These are phyloP conservation scores for Charadrius vociferus DNA, from an alignment of 2,113 vertebrate species.

Conservation along the genomic window DNA sequence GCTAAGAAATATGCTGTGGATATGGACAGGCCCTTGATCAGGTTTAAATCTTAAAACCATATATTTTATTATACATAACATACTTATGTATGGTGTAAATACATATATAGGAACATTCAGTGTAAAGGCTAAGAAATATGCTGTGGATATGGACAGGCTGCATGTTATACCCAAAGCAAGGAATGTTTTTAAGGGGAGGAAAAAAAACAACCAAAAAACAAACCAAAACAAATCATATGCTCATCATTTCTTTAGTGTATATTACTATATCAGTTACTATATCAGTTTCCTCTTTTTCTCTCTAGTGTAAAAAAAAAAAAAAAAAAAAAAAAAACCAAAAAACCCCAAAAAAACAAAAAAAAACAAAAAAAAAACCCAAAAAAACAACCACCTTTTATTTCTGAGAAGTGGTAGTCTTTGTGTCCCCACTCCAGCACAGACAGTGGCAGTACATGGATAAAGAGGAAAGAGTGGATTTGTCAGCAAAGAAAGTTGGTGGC, in stretches of 20 bases:
- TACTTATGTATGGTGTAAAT: neutral
- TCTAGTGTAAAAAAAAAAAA: neutral
- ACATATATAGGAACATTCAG: neutral
- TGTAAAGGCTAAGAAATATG: neutral
- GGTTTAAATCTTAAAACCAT: neutral
- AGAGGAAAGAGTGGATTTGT: neutral
- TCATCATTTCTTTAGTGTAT: neutral
- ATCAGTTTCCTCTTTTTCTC: neutral
- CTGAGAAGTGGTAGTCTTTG: neutral
- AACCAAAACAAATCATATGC: neutral
- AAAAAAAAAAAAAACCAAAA: no score
- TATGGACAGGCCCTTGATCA: no score
- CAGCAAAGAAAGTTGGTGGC: neutral
- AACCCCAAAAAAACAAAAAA: no score
- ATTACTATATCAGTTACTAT: no score
- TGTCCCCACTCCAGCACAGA: neutral
- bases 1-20: neutral
- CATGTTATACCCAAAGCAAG: neutral
- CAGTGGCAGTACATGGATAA: neutral
- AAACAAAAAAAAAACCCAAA: neutral
- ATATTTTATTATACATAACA: neutral
- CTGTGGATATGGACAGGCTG: neutral
- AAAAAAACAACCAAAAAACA: neutral
- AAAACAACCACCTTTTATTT: neutral
- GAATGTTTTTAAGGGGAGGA: neutral